Evolutionary conservation across 2,113 vertebrate genomes (phyloP).

Genomic region (Leucopsar rothschildi): DNA sequence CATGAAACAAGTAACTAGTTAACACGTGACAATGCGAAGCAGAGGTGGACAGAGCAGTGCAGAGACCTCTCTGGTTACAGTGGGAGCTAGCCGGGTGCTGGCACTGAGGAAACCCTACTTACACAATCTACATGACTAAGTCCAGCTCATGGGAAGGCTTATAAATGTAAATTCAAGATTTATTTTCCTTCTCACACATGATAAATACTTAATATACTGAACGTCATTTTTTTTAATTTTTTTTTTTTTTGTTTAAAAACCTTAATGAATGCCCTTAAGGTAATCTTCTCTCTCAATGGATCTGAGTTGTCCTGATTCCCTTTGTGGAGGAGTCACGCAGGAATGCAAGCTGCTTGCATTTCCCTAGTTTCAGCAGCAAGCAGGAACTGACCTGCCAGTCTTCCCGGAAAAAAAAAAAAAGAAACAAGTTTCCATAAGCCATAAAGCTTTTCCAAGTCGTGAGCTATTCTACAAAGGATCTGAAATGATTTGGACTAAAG

Average conservation of each 20-base stretch:
- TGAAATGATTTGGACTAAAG: conserved; percentile 50
- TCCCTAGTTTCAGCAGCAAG: conserved; percentile 59
- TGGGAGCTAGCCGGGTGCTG: conserved; percentile 69
- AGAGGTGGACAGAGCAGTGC: conserved; percentile 71
- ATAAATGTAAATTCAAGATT: conserved; percentile 69
- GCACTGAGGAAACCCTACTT: conserved; percentile 71
- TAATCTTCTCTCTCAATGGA: conserved; percentile 63
- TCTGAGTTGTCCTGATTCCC: conserved; percentile 62
- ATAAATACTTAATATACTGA: conserved; percentile 79
- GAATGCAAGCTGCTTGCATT: conserved; percentile 46
- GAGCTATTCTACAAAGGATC: conserved; percentile 49
- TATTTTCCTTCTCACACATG: conserved; percentile 75
- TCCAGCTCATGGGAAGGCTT: conserved; percentile 67
- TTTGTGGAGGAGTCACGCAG: conserved; percentile 46
- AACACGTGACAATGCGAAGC: conserved; percentile 75
- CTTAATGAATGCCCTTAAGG: conserved; percentile 72
- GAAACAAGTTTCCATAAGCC: conserved; percentile 58
- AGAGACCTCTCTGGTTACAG: conserved; percentile 67
- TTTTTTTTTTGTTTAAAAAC: conserved; percentile 57
- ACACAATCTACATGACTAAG: conserved; percentile 71
- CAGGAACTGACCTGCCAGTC: conserved; percentile 54
- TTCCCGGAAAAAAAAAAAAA: conserved; percentile 23
- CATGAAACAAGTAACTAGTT: conserved; percentile 75
- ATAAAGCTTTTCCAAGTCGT: conserved; percentile 53
- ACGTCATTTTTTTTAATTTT: conserved; percentile 31